Conservation (phyloP, 2,888 invertebrate genomes). For the Orthosia gracilis region DNA sequence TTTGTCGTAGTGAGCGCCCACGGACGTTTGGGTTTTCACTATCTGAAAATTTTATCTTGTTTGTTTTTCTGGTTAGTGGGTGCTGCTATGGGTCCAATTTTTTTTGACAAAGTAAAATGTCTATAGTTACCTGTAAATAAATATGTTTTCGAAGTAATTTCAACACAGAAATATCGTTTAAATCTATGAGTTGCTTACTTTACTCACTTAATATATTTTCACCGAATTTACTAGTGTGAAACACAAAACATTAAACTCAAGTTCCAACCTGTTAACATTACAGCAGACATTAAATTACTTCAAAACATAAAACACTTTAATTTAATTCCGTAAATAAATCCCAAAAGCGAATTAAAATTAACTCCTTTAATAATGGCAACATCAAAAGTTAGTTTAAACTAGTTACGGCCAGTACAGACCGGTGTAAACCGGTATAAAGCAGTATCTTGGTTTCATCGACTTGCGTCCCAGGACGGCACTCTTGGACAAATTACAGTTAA, state of each 20-base stretch:
- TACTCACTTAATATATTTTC: not conserved
- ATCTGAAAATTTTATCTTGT: conserved; percentile 55
- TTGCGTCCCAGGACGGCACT: conserved; percentile 40
- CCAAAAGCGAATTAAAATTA: conserved; percentile 49
- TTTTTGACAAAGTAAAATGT: not conserved
- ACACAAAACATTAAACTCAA: conserved; percentile 20
- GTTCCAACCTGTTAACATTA: conserved; percentile 27
- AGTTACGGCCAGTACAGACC: conserved; percentile 42
- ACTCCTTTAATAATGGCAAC: conserved; percentile 33
- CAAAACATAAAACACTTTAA: conserved; percentile 24
- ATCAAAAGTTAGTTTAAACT: conserved; percentile 53
- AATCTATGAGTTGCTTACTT: not conserved
- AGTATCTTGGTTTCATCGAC: conserved; percentile 51
- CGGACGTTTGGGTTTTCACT: conserved; percentile 49
- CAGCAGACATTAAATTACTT: conserved; percentile 18
- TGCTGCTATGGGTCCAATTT: not conserved
- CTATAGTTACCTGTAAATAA: not conserved
- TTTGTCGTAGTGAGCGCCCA: conserved; percentile 60
- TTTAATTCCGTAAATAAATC: conserved; percentile 40
- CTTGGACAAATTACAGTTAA: conserved; percentile 59
- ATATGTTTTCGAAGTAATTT: not conserved
- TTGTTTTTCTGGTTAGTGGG: conserved; percentile 25
- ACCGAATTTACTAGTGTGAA: conserved; percentile 9
- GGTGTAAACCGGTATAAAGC: conserved; percentile 51
- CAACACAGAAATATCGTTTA: not conserved